These are phyloP conservation scores for Melinaea marsaeus DNA, from an alignment of 2,888 invertebrate genomes.

Conservation along the genomic window DNA sequence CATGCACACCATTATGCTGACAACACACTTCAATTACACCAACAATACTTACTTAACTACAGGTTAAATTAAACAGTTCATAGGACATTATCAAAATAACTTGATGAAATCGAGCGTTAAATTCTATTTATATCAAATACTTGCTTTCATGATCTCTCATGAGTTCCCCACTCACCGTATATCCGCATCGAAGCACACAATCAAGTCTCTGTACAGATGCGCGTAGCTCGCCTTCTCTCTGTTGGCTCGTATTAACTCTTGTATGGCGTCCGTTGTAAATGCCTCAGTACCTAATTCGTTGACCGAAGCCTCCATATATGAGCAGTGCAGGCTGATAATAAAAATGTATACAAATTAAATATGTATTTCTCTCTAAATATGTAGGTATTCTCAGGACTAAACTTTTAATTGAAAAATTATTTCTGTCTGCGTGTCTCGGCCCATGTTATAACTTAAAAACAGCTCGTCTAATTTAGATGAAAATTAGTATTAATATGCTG, in stretches of 20 bases:
- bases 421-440: too few relatives aligned
- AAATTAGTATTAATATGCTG: too few relatives aligned
- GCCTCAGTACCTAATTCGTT: constrained; percentile 81
- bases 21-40: neutral
- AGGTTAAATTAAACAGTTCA: too few relatives aligned
- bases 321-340: constrained; percentile 85
- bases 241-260: constrained; percentile 85
- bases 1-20: constrained; percentile 94
- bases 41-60: too few relatives aligned
- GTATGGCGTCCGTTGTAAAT: constrained; percentile 83
- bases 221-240: constrained; percentile 88
- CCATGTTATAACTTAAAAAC: too few relatives aligned
- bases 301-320: constrained; percentile 88
- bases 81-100: too few relatives aligned
- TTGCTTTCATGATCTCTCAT: neutral
- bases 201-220: constrained; percentile 85
- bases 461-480: too few relatives aligned
- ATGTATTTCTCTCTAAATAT: neutral
- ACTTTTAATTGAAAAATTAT: too few relatives aligned
- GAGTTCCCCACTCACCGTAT: constrained; percentile 79
- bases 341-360: neutral
- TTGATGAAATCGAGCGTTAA: too few relatives aligned
- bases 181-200: constrained; percentile 89
- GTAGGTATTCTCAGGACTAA: too few relatives aligned
- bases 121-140: neutral